A percentile compares a stretch with the other conserved stretches of the same genome.
Evolutionary conservation across 1,140 invertebrate genomes (phyloP).

Genomic region (Belonocnema kinseyi): DNA sequence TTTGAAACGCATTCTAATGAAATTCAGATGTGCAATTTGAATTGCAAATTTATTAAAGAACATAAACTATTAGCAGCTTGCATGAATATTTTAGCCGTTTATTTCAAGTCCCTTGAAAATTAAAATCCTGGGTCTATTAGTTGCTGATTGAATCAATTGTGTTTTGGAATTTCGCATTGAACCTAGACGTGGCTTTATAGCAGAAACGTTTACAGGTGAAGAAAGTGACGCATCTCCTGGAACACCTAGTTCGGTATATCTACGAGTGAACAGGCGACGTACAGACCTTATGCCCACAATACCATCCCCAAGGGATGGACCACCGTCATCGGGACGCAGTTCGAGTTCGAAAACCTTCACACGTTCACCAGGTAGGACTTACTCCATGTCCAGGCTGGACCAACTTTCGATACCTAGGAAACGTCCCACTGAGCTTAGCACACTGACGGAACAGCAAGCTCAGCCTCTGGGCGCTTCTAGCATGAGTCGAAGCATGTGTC

Average conservation of each 20-base stretch:
- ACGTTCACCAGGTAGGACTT: slow-evolving; percentile 89
- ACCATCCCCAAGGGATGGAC: slow-evolving; percentile 82
- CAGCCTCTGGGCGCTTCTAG: slow-evolving; percentile 73
- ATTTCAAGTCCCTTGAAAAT: background rate
- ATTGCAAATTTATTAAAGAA: no score
- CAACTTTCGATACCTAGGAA: slow-evolving; percentile 85
- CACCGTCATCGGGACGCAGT: slow-evolving; percentile 74
- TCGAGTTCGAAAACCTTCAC: slow-evolving; percentile 78
- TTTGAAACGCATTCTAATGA: no score
- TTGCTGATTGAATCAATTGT: background rate
- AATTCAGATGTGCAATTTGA: no score
- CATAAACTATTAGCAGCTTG: background rate
- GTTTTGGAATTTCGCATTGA: slow-evolving; percentile 33
- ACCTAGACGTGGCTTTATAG: slow-evolving; percentile 60
- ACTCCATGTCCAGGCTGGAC: slow-evolving; percentile 94
- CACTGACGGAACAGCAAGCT: slow-evolving; percentile 72
- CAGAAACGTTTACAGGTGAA: slow-evolving; percentile 71
- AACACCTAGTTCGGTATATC: slow-evolving; percentile 76
- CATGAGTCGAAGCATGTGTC: slow-evolving; percentile 83
- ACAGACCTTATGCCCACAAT: slow-evolving; percentile 94
- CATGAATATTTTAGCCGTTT: background rate
- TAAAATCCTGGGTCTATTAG: background rate
- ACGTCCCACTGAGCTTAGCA: slow-evolving; percentile 76
- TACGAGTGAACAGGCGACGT: slow-evolving; percentile 86
- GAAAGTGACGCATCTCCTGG: slow-evolving; percentile 77